A percentile compares a stretch with the other conserved stretches of the same genome.
Conservation (phyloP, 2,797 vertebrate species). For the Pangasius larnaudii region DNA sequence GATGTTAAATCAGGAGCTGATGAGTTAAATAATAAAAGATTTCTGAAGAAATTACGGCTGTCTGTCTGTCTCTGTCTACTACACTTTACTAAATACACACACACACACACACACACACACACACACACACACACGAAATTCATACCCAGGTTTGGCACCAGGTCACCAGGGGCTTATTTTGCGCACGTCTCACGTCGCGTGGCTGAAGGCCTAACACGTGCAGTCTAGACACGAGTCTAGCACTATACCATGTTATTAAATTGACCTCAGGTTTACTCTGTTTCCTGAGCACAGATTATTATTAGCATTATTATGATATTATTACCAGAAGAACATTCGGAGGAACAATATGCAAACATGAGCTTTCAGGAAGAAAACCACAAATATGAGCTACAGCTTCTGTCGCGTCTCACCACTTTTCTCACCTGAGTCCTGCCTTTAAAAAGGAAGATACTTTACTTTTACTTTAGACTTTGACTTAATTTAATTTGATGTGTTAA, state of each 20-base stretch:
- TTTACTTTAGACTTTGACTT: not conserved
- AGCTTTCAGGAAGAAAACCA: not conserved
- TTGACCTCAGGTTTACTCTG: not conserved
- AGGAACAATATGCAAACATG: not conserved
- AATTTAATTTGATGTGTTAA: not conserved
- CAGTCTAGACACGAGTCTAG: not conserved
- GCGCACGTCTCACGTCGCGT: not conserved
- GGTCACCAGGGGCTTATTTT: slow-evolving; percentile 7
- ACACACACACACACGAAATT: not conserved
- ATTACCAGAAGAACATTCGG: not conserved
- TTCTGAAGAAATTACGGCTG: not conserved
- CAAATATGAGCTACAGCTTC: not conserved
- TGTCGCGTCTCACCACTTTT: not conserved
- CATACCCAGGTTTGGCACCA: not conserved
- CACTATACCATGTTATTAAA: not conserved
- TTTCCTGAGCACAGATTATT: not conserved
- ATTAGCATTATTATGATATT: not conserved
- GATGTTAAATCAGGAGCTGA: not conserved
- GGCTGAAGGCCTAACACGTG: not conserved
- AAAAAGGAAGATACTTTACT: too few species aligned
- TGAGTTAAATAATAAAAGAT: not conserved
- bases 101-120: not conserved
- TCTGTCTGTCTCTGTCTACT: not conserved
- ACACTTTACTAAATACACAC: not conserved
- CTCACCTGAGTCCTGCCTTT: not conserved